Percentiles rank a stretch among this genome's conserved stretches.
phyloP scores from a whole-genome alignment of 2,888 invertebrate genomes.

The Hanleya hanleyi region DNA sequence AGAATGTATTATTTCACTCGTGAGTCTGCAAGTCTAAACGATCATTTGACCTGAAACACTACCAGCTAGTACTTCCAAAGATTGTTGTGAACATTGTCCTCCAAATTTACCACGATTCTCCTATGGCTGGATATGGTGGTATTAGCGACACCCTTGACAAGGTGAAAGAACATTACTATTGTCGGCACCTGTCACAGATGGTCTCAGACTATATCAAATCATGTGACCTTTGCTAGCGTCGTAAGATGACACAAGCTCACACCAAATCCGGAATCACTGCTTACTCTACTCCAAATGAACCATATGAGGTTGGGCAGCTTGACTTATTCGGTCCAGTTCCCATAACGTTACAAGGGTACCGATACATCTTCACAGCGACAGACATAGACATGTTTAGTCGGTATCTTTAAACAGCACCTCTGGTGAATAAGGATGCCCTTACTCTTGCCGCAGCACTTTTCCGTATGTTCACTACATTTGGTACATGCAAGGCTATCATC shows the following conservation, averaged over 20 bases:
- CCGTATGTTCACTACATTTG: background rate
- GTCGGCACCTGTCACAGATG: background rate
- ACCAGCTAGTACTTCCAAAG: slow-evolving; percentile 16
- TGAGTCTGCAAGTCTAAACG: slow-evolving; percentile 19
- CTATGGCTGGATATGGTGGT: slow-evolving; percentile 16
- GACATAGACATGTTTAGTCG: slow-evolving; percentile 5
- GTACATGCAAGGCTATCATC: background rate
- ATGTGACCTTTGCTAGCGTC: slow-evolving; percentile 8
- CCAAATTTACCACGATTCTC: slow-evolving; percentile 6
- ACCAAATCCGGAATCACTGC: background rate
- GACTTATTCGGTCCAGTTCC: background rate
- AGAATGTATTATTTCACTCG: slow-evolving; percentile 13
- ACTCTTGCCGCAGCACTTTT: background rate
- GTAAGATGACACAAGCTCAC: slow-evolving; percentile 5
- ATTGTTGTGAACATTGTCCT: slow-evolving; percentile 1
- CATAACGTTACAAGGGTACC: background rate
- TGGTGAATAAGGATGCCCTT: slow-evolving; percentile 1
- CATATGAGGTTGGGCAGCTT: background rate
- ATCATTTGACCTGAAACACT: slow-evolving; percentile 3
- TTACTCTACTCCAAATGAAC: background rate
- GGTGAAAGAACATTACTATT: slow-evolving; percentile 10
- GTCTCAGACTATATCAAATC: slow-evolving; percentile 11
- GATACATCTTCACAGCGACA: background rate
- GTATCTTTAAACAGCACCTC: background rate
- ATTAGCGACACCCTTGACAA: slow-evolving; percentile 15